Conservation (phyloP, 2,888 invertebrate species). For the Lithophane leautieri region DNA sequence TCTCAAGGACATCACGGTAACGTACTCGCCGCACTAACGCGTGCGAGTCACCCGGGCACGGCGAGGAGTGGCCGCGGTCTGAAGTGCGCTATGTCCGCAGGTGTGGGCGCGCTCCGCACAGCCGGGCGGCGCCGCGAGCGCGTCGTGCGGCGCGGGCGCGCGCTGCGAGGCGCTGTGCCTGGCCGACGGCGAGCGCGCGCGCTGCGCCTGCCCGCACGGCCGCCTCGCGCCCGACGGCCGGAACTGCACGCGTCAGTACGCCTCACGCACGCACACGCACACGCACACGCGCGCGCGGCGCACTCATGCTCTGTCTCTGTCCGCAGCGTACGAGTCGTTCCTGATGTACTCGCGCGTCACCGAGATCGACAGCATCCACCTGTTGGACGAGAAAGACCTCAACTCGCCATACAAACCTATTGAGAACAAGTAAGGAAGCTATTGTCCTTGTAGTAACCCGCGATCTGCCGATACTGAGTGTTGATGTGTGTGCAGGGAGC, state of each 20-base stretch:
- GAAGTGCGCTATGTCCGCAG: slow-evolving; percentile 10
- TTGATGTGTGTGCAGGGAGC: slow-evolving; percentile 82
- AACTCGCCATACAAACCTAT: slow-evolving; percentile 95
- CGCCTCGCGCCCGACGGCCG: slow-evolving; percentile 92
- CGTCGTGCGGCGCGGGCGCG: slow-evolving; percentile 81
- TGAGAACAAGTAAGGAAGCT: slow-evolving; percentile 86
- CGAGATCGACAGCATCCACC: slow-evolving; percentile 95
- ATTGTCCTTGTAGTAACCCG: background rate
- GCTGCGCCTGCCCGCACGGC: slow-evolving; percentile 96
- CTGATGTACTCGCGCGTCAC: slow-evolving; percentile 95
- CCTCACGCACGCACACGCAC: background rate
- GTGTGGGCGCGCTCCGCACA: slow-evolving; percentile 79
- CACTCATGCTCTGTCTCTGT: slow-evolving; percentile 40
- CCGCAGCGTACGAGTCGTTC: slow-evolving; percentile 94
- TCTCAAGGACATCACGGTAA: slow-evolving; percentile 91
- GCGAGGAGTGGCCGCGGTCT: background rate
- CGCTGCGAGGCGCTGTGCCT: slow-evolving; percentile 95
- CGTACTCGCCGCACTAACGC: background rate
- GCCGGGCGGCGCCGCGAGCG: slow-evolving; percentile 81
- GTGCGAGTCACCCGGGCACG: background rate
- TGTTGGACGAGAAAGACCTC: slow-evolving; percentile 92
- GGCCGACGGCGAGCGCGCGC: slow-evolving; percentile 91
- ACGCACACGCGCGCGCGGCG: fast-evolving
- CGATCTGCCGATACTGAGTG: background rate
- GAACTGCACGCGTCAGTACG: slow-evolving; percentile 90